These are phyloP conservation scores for Orchesellides sinensis DNA, from an alignment of 2,888 invertebrate genomes.

Conservation along the genomic window DNA sequence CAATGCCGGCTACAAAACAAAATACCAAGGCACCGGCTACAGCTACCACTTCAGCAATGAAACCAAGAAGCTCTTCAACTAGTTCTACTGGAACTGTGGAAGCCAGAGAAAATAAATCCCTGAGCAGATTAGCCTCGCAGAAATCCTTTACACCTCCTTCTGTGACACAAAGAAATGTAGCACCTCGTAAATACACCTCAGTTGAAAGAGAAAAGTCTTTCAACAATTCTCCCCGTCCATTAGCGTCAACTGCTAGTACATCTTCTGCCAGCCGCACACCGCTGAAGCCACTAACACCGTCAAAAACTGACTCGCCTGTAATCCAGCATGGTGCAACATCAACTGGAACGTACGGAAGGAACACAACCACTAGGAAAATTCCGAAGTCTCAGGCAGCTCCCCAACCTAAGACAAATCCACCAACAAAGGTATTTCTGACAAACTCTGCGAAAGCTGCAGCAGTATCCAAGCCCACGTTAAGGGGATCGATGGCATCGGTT, in stretches of 20 bases:
- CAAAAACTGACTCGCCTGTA: slow-evolving; percentile 65
- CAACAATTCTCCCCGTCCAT: slow-evolving; percentile 46
- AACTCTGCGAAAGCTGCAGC: slow-evolving; percentile 74
- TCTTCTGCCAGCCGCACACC: slow-evolving; percentile 69
- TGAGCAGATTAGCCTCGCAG: slow-evolving; percentile 48
- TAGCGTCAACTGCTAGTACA: slow-evolving; percentile 20
- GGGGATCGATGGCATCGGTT: slow-evolving; percentile 20
- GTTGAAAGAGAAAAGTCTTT: slow-evolving; percentile 64
- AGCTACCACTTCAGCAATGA: slow-evolving; percentile 13
- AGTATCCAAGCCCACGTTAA: slow-evolving; percentile 71
- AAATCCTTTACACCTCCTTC: slow-evolving; percentile 55
- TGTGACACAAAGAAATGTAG: slow-evolving; percentile 12
- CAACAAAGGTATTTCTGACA: slow-evolving; percentile 68
- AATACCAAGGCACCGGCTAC: slow-evolving; percentile 36
- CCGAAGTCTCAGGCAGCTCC: slow-evolving; percentile 7
- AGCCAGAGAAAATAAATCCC: slow-evolving; percentile 37
- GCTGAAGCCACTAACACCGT: slow-evolving; percentile 69
- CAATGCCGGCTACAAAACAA: slow-evolving; percentile 65
- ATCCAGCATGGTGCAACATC: slow-evolving; percentile 42
- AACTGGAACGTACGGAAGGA: slow-evolving; percentile 25
- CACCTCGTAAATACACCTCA: slow-evolving; percentile 51
- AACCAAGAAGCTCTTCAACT: slow-evolving; percentile 46
- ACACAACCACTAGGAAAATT: slow-evolving; percentile 14
- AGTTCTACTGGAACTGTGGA: slow-evolving; percentile 26
- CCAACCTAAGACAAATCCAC: slow-evolving; percentile 26